Conservation (phyloP, 2,888 invertebrate species). For the Agrotis segetum region DNA sequence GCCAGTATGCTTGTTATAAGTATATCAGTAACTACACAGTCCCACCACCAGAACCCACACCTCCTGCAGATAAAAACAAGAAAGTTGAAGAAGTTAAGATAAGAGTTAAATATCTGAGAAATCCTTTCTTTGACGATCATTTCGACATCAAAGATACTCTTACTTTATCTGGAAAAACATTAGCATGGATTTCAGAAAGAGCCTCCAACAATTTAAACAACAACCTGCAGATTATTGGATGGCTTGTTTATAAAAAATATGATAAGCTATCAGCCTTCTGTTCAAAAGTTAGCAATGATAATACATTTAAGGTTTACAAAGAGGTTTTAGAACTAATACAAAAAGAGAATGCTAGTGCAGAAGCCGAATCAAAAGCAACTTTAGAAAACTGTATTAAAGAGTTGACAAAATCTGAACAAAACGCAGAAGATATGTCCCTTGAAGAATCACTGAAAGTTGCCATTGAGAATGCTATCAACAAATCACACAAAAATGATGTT, state of each 20-base stretch:
- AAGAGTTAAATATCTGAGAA: constrained; percentile 94
- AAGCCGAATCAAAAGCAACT: constrained; percentile 67
- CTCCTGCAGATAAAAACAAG: constrained; percentile 72
- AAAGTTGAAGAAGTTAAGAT: constrained; percentile 93
- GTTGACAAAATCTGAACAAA: constrained; percentile 67
- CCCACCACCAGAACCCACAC: constrained; percentile 66
- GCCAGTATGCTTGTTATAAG: constrained; percentile 94
- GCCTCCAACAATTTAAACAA: constrained; percentile 87
- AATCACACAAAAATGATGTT: constrained; percentile 91
- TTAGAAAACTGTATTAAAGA: constrained; percentile 73
- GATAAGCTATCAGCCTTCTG: constrained; percentile 79
- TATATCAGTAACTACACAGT: constrained; percentile 88
- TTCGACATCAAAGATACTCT: constrained; percentile 95
- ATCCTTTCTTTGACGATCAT: constrained; percentile 97
- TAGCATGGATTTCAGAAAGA: constrained; percentile 92
- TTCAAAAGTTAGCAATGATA: constrained; percentile 70
- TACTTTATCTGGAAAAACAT: constrained; percentile 95
- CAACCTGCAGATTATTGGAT: constrained; percentile 92
- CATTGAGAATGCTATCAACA: constrained; percentile 90
- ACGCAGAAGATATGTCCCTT: constrained; percentile 70
- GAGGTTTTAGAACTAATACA: constrained; percentile 79
- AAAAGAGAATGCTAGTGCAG: constrained; percentile 67
- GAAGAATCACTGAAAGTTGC: constrained; percentile 86
- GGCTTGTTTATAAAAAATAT: constrained; percentile 93
- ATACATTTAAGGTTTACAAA: constrained; percentile 75